Evolutionary conservation across 2,797 vertebrate genomes (phyloP).

Genomic region (Eutrigla gurnardus): DNA sequence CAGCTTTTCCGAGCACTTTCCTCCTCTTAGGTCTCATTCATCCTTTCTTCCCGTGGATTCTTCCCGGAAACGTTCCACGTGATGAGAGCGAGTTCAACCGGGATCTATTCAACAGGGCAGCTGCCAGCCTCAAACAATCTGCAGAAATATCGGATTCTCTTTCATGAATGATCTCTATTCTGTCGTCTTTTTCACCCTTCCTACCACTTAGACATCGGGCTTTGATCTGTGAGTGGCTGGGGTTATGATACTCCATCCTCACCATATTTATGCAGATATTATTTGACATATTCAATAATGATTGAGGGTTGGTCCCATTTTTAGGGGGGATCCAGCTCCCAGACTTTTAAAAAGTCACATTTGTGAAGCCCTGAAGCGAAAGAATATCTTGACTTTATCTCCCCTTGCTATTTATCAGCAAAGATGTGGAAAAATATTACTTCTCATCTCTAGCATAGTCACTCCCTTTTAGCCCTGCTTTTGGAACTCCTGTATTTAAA

Average conservation of each 20-base stretch:
- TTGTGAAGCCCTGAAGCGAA: neutral
- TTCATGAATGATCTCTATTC: constrained; percentile 40
- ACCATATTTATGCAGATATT: constrained; percentile 3
- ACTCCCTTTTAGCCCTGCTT: too few relatives aligned
- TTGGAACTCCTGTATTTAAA: neutral
- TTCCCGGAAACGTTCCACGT: constrained; percentile 33
- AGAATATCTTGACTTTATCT: neutral
- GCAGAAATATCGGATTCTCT: constrained; percentile 41
- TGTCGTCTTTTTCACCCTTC: constrained; percentile 24
- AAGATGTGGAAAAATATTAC: neutral
- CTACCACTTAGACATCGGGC: constrained; percentile 17
- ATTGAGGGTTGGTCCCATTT: neutral
- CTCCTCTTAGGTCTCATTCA: constrained; percentile 46
- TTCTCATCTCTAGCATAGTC: neutral
- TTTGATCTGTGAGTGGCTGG: constrained; percentile 35
- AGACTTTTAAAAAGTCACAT: neutral
- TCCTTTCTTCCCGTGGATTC: constrained; percentile 35
- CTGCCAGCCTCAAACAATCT: constrained; percentile 36
- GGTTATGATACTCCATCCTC: constrained; percentile 9
- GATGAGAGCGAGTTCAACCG: constrained; percentile 48
- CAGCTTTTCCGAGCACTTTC: constrained; percentile 41
- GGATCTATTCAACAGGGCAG: constrained; percentile 49
- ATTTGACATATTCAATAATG: constrained; percentile 8
- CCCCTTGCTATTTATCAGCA: neutral
- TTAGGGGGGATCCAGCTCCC: neutral